Evolutionary conservation across 2,888 invertebrate species (phyloP).

Genomic region (Orchesella flavescens): DNA sequence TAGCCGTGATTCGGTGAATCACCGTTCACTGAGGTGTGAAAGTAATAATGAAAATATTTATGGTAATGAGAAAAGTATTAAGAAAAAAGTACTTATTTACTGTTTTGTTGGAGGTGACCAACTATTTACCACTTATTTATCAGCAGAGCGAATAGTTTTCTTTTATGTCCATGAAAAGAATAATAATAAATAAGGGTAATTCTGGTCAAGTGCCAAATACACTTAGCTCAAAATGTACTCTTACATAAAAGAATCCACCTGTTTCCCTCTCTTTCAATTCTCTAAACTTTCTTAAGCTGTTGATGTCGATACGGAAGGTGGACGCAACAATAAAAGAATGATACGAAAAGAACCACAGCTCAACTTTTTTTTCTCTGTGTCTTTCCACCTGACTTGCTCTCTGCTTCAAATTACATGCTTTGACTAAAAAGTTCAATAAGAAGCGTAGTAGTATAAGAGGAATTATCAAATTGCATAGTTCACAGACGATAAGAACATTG

Average conservation of each 20-base stretch:
- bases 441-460: constrained; percentile 15
- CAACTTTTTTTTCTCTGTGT: background rate
- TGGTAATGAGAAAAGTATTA: constrained; percentile 23
- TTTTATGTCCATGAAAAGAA: background rate
- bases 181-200: background rate
- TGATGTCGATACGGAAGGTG: constrained; percentile 27
- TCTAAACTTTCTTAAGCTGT: constrained; percentile 10
- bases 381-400: constrained; percentile 40
- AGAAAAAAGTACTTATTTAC: background rate
- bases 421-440: constrained; percentile 5
- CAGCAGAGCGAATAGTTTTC: background rate
- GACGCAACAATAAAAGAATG: background rate
- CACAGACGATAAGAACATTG: constrained; percentile 10
- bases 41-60: constrained; percentile 35
- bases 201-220: background rate
- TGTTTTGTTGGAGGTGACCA: background rate
- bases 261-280: background rate
- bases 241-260: constrained; percentile 5
- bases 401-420: constrained; percentile 29
- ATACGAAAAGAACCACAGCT: background rate
- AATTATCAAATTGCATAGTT: constrained; percentile 56
- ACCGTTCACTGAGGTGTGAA: constrained; percentile 29
- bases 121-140: background rate
- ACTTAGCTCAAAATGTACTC: background rate
- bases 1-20: constrained; percentile 19